Evolutionary conservation across 2,888 invertebrate genomes (phyloP).

Genomic region (Euclidia mi): DNA sequence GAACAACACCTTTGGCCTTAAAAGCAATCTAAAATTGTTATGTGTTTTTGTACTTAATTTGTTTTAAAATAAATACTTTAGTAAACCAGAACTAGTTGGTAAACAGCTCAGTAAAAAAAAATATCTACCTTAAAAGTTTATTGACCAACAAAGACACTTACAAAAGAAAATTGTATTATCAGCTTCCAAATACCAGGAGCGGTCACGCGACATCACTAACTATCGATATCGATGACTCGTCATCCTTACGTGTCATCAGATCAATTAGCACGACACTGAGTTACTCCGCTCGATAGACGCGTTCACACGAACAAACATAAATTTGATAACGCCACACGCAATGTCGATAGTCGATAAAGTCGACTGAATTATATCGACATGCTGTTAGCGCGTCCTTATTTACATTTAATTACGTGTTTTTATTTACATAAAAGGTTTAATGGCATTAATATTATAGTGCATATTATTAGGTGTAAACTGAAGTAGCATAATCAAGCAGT

Average conservation of each 20-base stretch:
- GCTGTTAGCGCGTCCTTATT: conserved; percentile 76
- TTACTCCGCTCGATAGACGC: conserved; percentile 73
- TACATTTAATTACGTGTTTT: conserved; percentile 71
- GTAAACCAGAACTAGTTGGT: too few relatives aligned
- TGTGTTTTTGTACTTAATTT: too few relatives aligned
- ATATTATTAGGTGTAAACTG: background rate
- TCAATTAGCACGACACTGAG: conserved; percentile 80
- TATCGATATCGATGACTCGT: conserved; percentile 18
- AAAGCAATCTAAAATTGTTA: too few relatives aligned
- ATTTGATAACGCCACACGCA: conserved; percentile 77
- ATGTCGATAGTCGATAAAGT: conserved; percentile 79
- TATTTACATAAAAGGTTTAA: conserved; percentile 49
- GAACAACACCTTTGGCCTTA: too few relatives aligned
- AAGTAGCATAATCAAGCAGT: too few relatives aligned
- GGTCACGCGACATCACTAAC: conserved; percentile 8
- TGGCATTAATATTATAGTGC: conserved; percentile 34
- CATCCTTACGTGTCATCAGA: conserved; percentile 56
- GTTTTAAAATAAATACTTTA: too few relatives aligned
- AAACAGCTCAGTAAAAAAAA: too few relatives aligned
- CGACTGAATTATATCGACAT: conserved; percentile 79
- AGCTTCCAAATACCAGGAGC: background rate
- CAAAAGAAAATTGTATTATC: background rate
- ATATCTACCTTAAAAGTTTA: background rate
- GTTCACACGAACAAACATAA: conserved; percentile 75
- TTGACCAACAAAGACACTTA: background rate